Base-by-base conservation (phyloP, 1,140 invertebrate genomes). In the Sitophilus oryzae region DNA sequence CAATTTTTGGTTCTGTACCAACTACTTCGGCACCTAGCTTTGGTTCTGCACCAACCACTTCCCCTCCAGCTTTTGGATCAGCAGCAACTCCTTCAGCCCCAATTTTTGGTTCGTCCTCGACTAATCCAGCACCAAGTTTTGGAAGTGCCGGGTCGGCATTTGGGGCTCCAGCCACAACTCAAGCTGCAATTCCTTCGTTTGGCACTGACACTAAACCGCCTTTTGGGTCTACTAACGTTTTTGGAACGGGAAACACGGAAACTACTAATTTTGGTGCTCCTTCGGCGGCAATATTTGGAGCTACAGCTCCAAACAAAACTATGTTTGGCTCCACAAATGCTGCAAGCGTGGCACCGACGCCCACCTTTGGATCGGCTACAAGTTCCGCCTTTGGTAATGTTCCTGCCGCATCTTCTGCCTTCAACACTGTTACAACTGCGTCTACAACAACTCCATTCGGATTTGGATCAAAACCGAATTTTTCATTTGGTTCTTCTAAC, bases 381-480 rank as follows among this genome's bases (percentile, higher is more conserved):
- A 30, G 5, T 5, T 30, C 25, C 25, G 25, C 25, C 25, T 30
- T 30, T 30, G 25, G 25, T 11, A 5, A 30, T 6, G 5, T 11
- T 6, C 25, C 25, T 6, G 25, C 25, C 25, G 11, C 25, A 30
- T 30, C 25, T 11, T 30, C 25, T 5, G 11, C 25, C 25, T 30
- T 30, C 25, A 11, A 30, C n/a, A n/a, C n/a, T n/a, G n/a, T n/a
- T 30, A 30, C 25, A 11, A 30, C 25, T 11, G 25, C 25, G 25
- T n/a, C 14, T 6, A 40, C 35, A 15, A 18, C 47, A 9, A 18
- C 19, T 19, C 15, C n/a, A 10, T 30, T 21, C 19, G 35, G 11
- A 11, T 52, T 52, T 22, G 50, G 40, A 42, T 37, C 25, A 14
- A 52, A 52, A 15, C 50, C 50, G 11, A 14, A 37, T 3, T 51